phyloP scores from a whole-genome alignment of 1,140 invertebrate species.

The Archegozetes longisetosus region DNA sequence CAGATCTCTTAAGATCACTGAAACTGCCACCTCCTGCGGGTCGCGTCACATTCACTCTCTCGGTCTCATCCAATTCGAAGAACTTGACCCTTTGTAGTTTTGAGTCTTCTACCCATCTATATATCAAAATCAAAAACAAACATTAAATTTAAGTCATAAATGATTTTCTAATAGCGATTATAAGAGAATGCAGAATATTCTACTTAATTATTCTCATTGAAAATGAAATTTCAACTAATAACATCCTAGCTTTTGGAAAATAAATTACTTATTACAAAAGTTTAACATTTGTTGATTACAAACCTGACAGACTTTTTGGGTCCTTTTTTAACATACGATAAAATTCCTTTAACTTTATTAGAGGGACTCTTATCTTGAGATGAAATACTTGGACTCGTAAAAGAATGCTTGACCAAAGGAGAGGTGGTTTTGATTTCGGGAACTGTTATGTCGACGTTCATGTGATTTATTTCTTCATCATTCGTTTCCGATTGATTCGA shows the following conservation, averaged over 20 bases:
- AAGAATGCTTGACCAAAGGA: too few relatives aligned
- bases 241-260: too few relatives aligned
- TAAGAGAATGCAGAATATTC: too few relatives aligned
- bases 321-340: background rate
- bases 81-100: background rate
- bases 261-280: too few relatives aligned
- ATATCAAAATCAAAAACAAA: background rate
- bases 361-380: too few relatives aligned
- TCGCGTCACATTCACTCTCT: constrained; percentile 12
- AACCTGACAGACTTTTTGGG: constrained; percentile 10
- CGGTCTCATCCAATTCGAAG: constrained; percentile 16
- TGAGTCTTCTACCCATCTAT: constrained; percentile 8
- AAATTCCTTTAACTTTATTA: background rate
- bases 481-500: too few relatives aligned
- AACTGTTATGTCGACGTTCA: background rate
- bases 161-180: too few relatives aligned
- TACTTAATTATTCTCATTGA: too few relatives aligned
- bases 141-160: background rate
- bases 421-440: background rate
- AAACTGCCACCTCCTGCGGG: background rate
- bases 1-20: constrained; percentile 5
- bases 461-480: background rate
- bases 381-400: too few relatives aligned
- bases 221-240: too few relatives aligned
- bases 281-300: too few relatives aligned